These are phyloP conservation scores for Holothuria glaberrima DNA, from an alignment of 35 echinoderm and acorn worm genomes.

Conservation along the genomic window DNA sequence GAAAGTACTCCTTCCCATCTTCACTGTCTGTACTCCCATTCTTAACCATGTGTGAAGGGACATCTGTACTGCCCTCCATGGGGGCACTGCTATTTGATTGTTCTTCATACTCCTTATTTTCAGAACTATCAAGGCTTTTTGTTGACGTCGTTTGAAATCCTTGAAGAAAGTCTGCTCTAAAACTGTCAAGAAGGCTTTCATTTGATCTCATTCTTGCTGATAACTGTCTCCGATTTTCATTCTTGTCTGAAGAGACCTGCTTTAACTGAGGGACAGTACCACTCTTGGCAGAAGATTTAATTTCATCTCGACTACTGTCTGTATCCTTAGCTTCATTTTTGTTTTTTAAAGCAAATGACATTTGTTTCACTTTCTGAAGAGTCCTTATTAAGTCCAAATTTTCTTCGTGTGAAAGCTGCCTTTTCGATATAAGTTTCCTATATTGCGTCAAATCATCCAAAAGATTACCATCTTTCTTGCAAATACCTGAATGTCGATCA, in stretches of 20 bases:
- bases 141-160: too few relatives aligned
- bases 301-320: too few relatives aligned
- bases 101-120: too few relatives aligned
- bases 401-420: background rate
- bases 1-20: too few relatives aligned
- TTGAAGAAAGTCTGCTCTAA: constrained; percentile 16
- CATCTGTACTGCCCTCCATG: too few relatives aligned
- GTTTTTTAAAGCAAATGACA: background rate
- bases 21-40: too few relatives aligned
- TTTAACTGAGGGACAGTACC: background rate
- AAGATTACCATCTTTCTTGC: background rate
- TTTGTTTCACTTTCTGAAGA: constrained; percentile 10
- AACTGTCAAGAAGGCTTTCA: constrained; percentile 19
- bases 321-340: background rate
- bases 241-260: background rate
- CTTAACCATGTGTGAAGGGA: too few relatives aligned
- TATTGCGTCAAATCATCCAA: background rate
- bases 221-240: background rate
- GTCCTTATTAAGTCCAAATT: background rate
- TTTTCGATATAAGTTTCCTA: constrained; percentile 3
- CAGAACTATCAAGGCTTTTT: too few relatives aligned
- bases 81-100: too few relatives aligned
- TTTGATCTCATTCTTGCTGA: constrained; percentile 15
- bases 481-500: too few relatives aligned
- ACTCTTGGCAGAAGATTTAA: background rate